A percentile compares a stretch with the other conserved stretches of the same genome.
phyloP scores from a whole-genome alignment of 2,113 vertebrate genomes.

The Psettodes erumei region DNA sequence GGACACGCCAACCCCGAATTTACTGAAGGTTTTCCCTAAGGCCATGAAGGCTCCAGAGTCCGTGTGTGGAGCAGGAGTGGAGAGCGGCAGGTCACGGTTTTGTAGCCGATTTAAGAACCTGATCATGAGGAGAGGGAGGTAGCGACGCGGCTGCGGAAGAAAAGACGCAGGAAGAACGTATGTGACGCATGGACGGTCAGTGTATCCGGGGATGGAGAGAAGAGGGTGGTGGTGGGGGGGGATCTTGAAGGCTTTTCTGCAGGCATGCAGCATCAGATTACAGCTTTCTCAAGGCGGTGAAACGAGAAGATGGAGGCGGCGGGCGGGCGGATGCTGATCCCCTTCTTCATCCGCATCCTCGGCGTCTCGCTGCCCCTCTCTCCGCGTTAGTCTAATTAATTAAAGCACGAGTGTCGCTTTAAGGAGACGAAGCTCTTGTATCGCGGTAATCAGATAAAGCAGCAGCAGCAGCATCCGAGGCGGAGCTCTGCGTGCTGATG shows the following conservation, averaged over 20 bases:
- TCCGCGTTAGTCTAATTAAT: conserved; percentile 13
- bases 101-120: background rate
- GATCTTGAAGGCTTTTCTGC: conserved; percentile 1
- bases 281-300: conserved; percentile 15
- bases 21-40: conserved; percentile 2
- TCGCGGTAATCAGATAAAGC: conserved; percentile 49
- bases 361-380: conserved; percentile 69
- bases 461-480: conserved; percentile 53
- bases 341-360: conserved; percentile 45
- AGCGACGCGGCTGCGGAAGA: conserved; percentile 13
- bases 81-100: background rate
- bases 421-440: conserved; percentile 46
- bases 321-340: conserved; percentile 25
- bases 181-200: conserved; percentile 44
- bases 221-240: background rate
- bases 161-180: conserved; percentile 19
- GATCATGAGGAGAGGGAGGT: background rate
- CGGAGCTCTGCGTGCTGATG: conserved; percentile 41
- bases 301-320: conserved; percentile 22
- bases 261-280: conserved; percentile 30
- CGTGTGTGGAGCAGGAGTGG: background rate
- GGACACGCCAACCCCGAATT: background rate
- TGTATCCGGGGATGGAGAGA: conserved; percentile 26
- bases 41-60: background rate
- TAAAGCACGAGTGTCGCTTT: conserved; percentile 45